Evolutionary conservation across 1,140 invertebrate genomes (phyloP).

Genomic region (Portunus trituberculatus): DNA sequence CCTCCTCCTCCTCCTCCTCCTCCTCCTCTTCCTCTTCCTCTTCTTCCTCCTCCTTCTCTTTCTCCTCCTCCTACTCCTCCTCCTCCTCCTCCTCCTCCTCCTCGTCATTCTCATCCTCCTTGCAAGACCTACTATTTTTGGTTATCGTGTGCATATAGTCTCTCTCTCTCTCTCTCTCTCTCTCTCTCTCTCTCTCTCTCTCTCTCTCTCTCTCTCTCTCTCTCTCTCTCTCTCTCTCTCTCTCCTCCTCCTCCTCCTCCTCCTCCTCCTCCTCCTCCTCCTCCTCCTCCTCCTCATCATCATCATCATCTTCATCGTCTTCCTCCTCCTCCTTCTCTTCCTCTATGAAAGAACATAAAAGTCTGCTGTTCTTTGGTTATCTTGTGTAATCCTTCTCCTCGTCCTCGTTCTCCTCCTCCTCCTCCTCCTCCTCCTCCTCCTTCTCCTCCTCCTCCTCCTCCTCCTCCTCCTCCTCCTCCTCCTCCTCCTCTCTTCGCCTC

Average conservation of each 20-base stretch:
- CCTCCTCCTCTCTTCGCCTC: neutral
- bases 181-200: neutral
- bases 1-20: neutral
- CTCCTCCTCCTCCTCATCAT: neutral
- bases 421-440: neutral
- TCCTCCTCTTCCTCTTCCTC: neutral
- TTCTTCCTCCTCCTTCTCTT: neutral
- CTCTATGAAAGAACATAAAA: too few relatives aligned
- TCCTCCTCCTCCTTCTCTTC: neutral
- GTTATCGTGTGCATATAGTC: too few relatives aligned
- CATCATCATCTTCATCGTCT: neutral
- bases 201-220: neutral
- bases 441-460: neutral
- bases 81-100: too few relatives aligned
- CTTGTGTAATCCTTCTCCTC: neutral
- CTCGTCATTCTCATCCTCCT: neutral
- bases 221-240: neutral
- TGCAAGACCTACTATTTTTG: too few relatives aligned
- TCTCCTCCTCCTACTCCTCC: neutral
- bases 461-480: neutral
- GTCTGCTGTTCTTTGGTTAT: neutral
- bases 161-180: neutral
- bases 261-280: neutral
- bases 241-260: neutral
- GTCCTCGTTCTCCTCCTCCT: neutral